Conservation (phyloP, 2,113 vertebrate genomes). For the Cephalopterus ornatus region DNA sequence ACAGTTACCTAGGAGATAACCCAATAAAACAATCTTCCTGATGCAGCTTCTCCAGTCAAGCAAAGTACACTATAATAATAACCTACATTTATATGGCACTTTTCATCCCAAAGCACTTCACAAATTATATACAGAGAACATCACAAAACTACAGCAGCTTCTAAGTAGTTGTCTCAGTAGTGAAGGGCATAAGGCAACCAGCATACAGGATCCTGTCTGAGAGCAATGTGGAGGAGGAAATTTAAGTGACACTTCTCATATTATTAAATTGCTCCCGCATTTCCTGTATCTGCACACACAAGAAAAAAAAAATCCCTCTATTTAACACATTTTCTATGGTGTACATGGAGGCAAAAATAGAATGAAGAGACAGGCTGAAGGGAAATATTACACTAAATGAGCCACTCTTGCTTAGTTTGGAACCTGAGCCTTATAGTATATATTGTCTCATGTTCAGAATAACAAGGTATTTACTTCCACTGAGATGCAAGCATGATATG, state of each 20-base stretch:
- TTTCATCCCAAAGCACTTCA: constrained; percentile 1
- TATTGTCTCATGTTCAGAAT: neutral
- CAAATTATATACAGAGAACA: neutral
- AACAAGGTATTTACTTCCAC: neutral
- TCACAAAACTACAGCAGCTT: neutral
- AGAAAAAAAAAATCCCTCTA: neutral
- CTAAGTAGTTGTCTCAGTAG: neutral
- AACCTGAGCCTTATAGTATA: neutral
- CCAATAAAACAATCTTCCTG: constrained; percentile 10
- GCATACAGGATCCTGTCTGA: neutral
- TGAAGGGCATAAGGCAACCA: neutral
- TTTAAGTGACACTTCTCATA: neutral
- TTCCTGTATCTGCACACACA: neutral
- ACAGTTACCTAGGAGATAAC: constrained; percentile 46
- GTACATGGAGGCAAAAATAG: neutral
- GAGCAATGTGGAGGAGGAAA: neutral
- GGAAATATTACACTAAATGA: neutral
- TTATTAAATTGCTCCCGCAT: neutral
- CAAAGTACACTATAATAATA: neutral
- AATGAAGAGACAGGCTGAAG: neutral
- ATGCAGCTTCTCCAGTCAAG: neutral
- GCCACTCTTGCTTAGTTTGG: neutral
- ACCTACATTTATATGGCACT: neutral
- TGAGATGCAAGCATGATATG: neutral
- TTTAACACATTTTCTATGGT: neutral